Percentiles rank a stretch among this genome's conserved stretches.
Conservation (phyloP, 2,113 vertebrate genomes). For the Hyla sarda region DNA sequence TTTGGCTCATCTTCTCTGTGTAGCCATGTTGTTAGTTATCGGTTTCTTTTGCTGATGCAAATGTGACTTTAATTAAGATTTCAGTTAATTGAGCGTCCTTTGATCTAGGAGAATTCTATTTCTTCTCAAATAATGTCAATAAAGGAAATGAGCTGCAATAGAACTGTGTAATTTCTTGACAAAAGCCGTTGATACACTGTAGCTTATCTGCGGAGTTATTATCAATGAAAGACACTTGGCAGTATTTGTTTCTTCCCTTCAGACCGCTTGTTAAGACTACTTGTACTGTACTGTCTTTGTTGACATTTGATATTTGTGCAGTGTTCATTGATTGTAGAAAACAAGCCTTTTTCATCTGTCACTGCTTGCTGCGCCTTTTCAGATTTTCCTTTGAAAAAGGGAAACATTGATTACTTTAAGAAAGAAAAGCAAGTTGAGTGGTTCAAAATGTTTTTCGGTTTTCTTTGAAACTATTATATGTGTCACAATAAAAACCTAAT, state of each 20-base stretch:
- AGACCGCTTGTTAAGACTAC: slow-evolving; percentile 44
- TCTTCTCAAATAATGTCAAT: neutral
- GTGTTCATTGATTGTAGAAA: slow-evolving; percentile 40
- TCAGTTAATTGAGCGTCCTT: slow-evolving; percentile 13
- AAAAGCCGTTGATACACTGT: neutral
- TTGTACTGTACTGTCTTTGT: slow-evolving; percentile 32
- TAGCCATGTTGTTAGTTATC: neutral
- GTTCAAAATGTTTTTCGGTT: slow-evolving; percentile 8
- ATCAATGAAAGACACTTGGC: slow-evolving; percentile 44
- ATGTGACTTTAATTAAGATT: slow-evolving; percentile 33
- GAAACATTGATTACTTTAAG: slow-evolving; percentile 25
- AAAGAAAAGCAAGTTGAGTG: neutral
- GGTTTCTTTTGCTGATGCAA: slow-evolving; percentile 8
- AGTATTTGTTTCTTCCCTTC: slow-evolving; percentile 29
- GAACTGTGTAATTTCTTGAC: slow-evolving; percentile 12
- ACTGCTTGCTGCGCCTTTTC: slow-evolving; percentile 1
- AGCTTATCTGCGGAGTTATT: slow-evolving; percentile 36
- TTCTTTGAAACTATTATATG: slow-evolving; percentile 19
- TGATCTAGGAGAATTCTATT: neutral
- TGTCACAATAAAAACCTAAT: neutral
- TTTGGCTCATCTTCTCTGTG: neutral
- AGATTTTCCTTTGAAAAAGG: slow-evolving; percentile 14
- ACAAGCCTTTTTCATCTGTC: slow-evolving; percentile 37
- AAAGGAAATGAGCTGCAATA: slow-evolving; percentile 17
- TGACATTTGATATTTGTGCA: slow-evolving; percentile 52